phyloP scores from a whole-genome alignment of 2,113 vertebrate species.

The Setophaga coronata region DNA sequence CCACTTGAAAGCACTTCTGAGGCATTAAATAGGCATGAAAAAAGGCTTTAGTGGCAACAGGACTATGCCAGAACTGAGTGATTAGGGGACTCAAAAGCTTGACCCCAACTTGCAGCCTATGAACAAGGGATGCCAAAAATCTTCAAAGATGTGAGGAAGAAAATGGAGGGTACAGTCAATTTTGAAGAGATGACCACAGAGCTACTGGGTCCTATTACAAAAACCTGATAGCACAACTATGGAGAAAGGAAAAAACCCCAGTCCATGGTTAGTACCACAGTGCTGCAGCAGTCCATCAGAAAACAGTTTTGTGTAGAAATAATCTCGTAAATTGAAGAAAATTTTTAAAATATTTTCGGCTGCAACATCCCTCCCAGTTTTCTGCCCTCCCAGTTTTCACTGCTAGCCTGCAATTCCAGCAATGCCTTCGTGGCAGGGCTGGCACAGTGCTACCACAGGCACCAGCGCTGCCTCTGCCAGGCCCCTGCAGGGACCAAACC shows the following conservation, averaged over 20 bases:
- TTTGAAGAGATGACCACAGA: background rate
- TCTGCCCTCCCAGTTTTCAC: background rate
- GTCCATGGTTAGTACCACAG: background rate
- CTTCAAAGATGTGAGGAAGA: slow-evolving; percentile 32
- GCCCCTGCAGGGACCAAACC: fast-evolving
- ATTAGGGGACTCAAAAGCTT: slow-evolving; percentile 54
- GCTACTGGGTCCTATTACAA: background rate
- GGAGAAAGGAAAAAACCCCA: background rate
- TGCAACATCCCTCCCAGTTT: background rate
- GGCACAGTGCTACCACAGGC: background rate
- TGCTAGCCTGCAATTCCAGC: background rate
- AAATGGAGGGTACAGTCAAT: background rate
- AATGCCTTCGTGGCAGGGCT: background rate
- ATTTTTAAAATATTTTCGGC: background rate
- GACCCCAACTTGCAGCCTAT: slow-evolving; percentile 55
- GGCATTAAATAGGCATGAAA: slow-evolving; percentile 83
- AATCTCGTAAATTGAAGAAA: background rate
- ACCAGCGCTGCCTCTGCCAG: fast-evolving
- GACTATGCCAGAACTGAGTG: slow-evolving; percentile 53
- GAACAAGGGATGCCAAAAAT: slow-evolving; percentile 29
- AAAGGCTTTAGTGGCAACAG: slow-evolving; percentile 67
- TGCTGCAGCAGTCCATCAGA: background rate
- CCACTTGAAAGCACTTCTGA: slow-evolving; percentile 89
- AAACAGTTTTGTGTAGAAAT: background rate
- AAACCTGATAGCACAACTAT: background rate